Evolutionary conservation across 2,888 invertebrate species (phyloP).

Genomic region (Drosophila pegasa): DNA sequence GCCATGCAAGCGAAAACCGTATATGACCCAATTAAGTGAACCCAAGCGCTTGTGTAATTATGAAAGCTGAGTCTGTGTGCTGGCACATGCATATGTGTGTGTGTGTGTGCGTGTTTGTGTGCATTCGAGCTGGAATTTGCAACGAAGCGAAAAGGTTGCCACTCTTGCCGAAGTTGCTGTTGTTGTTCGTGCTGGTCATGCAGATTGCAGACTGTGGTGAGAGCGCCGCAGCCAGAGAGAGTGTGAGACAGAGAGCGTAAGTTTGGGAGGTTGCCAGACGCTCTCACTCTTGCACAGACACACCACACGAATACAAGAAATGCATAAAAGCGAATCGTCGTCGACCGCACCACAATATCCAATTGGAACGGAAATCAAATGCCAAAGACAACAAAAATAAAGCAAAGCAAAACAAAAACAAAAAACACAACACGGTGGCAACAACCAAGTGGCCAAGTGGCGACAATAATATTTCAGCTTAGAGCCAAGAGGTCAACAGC

Average conservation of each 20-base stretch:
- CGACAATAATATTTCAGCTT: slow-evolving; percentile 46
- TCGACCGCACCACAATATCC: slow-evolving; percentile 59
- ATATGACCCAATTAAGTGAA: slow-evolving; percentile 83
- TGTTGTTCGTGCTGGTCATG: slow-evolving; percentile 58
- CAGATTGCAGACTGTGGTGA: slow-evolving; percentile 66
- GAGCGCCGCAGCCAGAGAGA: slow-evolving; percentile 33
- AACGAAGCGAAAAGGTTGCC: slow-evolving; percentile 79
- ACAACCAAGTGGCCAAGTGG: slow-evolving; percentile 22
- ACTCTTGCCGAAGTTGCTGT: slow-evolving; percentile 64
- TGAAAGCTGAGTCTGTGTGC: slow-evolving; percentile 61
- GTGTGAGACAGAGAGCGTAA: slow-evolving; percentile 28
- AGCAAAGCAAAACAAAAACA: slow-evolving; percentile 18
- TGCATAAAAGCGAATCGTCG: slow-evolving; percentile 63
- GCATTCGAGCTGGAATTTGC: slow-evolving; percentile 78
- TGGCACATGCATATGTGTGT: slow-evolving; percentile 25
- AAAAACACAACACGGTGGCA: slow-evolving; percentile 23
- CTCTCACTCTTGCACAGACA: slow-evolving; percentile 15
- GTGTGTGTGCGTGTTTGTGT: slow-evolving; percentile 50
- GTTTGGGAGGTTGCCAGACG: slow-evolving; percentile 28
- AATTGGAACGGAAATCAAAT: slow-evolving; percentile 69
- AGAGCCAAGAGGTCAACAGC: slow-evolving; percentile 53
- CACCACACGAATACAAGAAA: slow-evolving; percentile 37
- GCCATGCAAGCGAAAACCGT: slow-evolving; percentile 70
- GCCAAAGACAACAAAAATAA: slow-evolving; percentile 28
- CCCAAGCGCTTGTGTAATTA: slow-evolving; percentile 75